Conservation (phyloP, 2,113 vertebrate species). For the Thamnophis sirtalis region DNA sequence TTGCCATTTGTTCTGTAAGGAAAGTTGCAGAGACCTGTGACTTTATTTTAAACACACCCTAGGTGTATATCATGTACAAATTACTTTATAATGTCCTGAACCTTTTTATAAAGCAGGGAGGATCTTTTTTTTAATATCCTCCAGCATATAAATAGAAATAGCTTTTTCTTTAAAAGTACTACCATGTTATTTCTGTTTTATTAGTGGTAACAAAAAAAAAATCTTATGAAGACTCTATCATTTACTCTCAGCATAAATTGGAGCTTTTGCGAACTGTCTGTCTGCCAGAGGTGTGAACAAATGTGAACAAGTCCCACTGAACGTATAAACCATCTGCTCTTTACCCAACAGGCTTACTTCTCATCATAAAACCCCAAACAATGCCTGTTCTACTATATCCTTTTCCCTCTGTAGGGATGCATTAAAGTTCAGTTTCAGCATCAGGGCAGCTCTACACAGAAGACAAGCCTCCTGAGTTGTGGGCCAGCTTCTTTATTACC, state of each 20-base stretch:
- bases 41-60: not conserved
- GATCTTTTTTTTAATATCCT: not conserved
- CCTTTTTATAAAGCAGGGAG: not conserved
- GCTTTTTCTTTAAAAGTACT: not conserved
- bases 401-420: slow-evolving; percentile 23
- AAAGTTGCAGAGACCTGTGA: not conserved
- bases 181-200: slow-evolving; percentile 15
- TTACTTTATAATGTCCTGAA: not conserved
- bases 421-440: slow-evolving; percentile 31
- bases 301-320: slow-evolving; percentile 55
- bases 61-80: not conserved
- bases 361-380: slow-evolving; percentile 34
- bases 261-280: slow-evolving; percentile 56
- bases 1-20: not conserved
- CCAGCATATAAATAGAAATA: slow-evolving; percentile 10
- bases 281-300: slow-evolving; percentile 65
- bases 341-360: slow-evolving; percentile 52
- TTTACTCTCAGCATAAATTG: slow-evolving; percentile 46
- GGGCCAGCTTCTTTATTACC: not conserved
- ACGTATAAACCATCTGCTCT: slow-evolving; percentile 66
- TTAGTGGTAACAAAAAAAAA: not conserved
- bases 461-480: not conserved
- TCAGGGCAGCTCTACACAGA: not conserved
- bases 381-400: slow-evolving; percentile 29
- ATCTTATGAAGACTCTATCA: slow-evolving; percentile 37